These are phyloP conservation scores for Eurystomus glaucurus DNA, from an alignment of 2,797 vertebrate species.

Conservation along the genomic window DNA sequence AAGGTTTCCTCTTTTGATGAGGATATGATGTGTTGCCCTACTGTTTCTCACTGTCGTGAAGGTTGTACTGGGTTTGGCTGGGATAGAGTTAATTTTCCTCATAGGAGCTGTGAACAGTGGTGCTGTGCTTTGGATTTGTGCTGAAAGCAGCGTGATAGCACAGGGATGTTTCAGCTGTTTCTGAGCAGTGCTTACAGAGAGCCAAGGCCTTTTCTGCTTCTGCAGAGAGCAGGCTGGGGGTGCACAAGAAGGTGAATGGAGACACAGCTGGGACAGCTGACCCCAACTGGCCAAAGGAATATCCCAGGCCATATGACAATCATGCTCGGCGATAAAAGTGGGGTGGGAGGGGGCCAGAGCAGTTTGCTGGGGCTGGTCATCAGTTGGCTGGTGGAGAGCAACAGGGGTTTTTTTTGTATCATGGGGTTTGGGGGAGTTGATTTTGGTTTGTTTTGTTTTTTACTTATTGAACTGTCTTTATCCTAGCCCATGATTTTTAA, in stretches of 20 bases:
- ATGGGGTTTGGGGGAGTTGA: not conserved
- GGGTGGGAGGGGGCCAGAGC: not conserved
- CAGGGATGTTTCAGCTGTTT: fast-evolving
- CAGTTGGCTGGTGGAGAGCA: not conserved
- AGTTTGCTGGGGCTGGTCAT: not conserved
- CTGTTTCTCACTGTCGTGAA: fast-evolving
- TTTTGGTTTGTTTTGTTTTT: not conserved
- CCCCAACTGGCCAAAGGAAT: not conserved
- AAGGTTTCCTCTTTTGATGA: not conserved
- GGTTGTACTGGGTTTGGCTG: not conserved
- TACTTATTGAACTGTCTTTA: not conserved
- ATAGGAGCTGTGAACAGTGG: fast-evolving
- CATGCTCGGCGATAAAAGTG: fast-evolving
- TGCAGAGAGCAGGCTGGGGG: fast-evolving
- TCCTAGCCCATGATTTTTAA: not conserved
- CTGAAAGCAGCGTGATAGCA: fast-evolving
- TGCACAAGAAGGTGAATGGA: not conserved
- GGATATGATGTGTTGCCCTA: not conserved
- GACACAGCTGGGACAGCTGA: not conserved
- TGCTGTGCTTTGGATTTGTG: not conserved
- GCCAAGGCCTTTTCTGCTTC: not conserved
- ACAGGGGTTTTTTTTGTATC: fast-evolving
- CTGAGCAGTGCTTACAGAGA: not conserved
- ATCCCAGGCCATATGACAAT: fast-evolving
- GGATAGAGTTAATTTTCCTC: not conserved